Conservation (phyloP, 2,113 vertebrate species). For the Rhabdornis inornatus region DNA sequence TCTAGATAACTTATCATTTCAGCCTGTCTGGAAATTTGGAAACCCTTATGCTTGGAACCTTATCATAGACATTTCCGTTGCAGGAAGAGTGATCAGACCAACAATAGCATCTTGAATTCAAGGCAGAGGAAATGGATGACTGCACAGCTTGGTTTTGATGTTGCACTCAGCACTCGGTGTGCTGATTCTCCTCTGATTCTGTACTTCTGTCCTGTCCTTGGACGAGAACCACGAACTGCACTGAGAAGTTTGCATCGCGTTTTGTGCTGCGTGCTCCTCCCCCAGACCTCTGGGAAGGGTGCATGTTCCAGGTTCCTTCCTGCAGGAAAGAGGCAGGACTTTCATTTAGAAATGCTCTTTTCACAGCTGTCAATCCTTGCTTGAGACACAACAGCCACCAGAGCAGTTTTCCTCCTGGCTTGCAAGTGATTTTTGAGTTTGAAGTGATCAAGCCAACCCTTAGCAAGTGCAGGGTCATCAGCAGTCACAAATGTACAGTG, state of each 20-base stretch:
- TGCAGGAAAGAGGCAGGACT: neutral
- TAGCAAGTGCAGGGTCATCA: constrained; percentile 57
- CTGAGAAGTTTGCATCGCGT: neutral
- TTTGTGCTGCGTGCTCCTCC: neutral
- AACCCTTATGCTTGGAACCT: constrained; percentile 63
- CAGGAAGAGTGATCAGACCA: constrained; percentile 51
- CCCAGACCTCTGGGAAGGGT: neutral
- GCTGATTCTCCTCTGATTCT: constrained; percentile 31
- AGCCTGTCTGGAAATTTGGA: constrained; percentile 71
- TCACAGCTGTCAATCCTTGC: neutral
- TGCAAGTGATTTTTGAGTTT: constrained; percentile 28
- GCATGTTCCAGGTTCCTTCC: neutral
- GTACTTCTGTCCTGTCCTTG: neutral
- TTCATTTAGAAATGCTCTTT: neutral
- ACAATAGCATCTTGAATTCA: constrained; percentile 64
- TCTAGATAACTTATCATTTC: constrained; percentile 70
- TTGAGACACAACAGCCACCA: neutral
- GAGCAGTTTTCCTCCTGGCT: neutral
- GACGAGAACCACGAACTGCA: neutral
- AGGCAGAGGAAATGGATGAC: constrained; percentile 49
- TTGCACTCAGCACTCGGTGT: neutral
- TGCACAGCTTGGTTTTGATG: constrained; percentile 35
- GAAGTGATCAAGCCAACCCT: constrained; percentile 28
- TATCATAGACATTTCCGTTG: constrained; percentile 68
- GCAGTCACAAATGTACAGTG: constrained; percentile 31